phyloP scores from a whole-genome alignment of 1,140 invertebrate species.

The Neotoxoptera formosana region DNA sequence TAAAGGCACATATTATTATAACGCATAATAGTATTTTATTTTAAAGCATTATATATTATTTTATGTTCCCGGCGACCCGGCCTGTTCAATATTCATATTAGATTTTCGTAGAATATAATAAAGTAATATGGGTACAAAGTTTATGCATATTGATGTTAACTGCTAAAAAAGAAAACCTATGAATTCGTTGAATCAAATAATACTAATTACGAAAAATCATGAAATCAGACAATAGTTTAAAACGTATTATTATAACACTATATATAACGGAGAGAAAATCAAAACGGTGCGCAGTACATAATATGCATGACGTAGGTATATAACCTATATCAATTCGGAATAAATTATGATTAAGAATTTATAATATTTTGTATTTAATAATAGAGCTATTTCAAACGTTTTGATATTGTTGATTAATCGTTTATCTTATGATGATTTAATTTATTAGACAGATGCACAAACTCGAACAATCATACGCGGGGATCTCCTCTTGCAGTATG shows the following conservation, averaged over 20 bases:
- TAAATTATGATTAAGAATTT: conserved; percentile 20
- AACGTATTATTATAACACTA: too few species aligned
- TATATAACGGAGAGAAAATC: neutral
- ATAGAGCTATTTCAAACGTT: neutral
- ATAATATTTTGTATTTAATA: neutral
- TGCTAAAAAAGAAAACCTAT: neutral
- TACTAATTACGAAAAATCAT: neutral
- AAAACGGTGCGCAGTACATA: neutral
- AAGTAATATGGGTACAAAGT: neutral
- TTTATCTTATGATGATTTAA: neutral
- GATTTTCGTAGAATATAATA: neutral
- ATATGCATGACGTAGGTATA: neutral
- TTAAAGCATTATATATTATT: neutral
- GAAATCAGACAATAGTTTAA: neutral
- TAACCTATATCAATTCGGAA: neutral
- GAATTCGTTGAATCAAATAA: neutral
- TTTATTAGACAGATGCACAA: neutral
- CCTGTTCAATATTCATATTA: neutral
- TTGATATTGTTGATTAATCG: neutral
- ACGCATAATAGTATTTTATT: too few species aligned
- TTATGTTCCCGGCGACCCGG: too few species aligned
- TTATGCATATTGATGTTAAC: neutral
- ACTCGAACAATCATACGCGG: neutral
- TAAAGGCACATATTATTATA: neutral
- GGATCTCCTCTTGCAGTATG: neutral